Evolutionary conservation across 2,888 invertebrate species (phyloP).

Genomic region (Tetropium fuscum): DNA sequence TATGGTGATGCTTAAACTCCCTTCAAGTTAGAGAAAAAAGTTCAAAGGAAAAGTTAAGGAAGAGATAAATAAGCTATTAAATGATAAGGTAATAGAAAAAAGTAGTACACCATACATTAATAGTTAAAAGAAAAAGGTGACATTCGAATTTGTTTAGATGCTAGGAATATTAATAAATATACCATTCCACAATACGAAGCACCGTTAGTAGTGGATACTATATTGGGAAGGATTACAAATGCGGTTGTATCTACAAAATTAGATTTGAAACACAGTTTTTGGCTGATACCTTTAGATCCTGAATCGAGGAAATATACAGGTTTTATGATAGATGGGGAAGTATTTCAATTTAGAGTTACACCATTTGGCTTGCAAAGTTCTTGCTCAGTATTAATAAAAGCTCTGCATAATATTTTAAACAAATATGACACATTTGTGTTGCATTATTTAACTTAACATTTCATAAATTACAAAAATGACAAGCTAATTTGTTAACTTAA

Average conservation of each 20-base stretch:
- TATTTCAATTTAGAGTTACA: neutral
- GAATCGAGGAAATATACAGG: conserved; percentile 2
- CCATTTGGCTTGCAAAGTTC: conserved; percentile 11
- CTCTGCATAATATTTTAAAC: too few relatives aligned
- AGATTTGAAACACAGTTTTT: conserved; percentile 13
- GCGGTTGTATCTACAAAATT: conserved; percentile 6
- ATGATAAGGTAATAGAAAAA: too few relatives aligned
- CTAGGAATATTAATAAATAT: conserved; percentile 4
- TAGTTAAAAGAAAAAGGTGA: neutral
- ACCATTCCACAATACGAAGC: neutral
- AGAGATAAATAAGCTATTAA: too few relatives aligned
- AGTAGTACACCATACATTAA: too few relatives aligned
- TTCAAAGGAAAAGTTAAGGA: too few relatives aligned
- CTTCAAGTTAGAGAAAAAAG: too few relatives aligned
- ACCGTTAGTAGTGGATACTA: neutral
- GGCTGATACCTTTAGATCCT: neutral
- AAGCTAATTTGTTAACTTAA: too few relatives aligned
- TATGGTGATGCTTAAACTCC: too few relatives aligned
- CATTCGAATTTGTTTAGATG: conserved; percentile 9
- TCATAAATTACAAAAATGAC: too few relatives aligned
- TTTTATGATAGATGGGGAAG: conserved; percentile 1
- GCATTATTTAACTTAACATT: too few relatives aligned
- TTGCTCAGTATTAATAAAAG: neutral
- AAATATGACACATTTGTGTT: too few relatives aligned
- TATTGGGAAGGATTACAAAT: conserved; percentile 11